Evolutionary conservation across 2,888 invertebrate genomes (phyloP).

Genomic region (Leucoma salicis): DNA sequence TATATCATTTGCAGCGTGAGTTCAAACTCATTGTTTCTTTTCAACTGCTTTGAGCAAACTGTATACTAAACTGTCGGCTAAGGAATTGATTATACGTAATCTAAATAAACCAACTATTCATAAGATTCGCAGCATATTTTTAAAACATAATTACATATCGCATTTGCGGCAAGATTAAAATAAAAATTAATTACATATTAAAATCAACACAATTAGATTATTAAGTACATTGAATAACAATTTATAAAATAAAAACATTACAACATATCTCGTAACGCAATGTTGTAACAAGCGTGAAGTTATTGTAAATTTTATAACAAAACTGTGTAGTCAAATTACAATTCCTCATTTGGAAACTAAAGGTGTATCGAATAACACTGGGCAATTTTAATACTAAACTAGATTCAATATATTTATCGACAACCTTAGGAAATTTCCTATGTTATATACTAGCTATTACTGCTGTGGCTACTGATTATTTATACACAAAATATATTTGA

Average conservation of each 20-base stretch:
- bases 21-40: constrained; percentile 31
- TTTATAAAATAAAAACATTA: constrained; percentile 22
- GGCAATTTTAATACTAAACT: constrained; percentile 25
- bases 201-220: constrained; percentile 53
- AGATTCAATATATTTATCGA: constrained; percentile 27
- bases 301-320: background rate
- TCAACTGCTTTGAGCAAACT: constrained; percentile 41
- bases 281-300: constrained; percentile 6
- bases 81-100: constrained; percentile 52
- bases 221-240: constrained; percentile 52
- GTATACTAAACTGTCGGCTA: constrained; percentile 26
- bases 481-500: no score
- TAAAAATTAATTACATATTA: constrained; percentile 36
- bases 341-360: constrained; percentile 16
- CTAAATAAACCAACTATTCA: constrained; percentile 39
- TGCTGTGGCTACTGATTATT: no score
- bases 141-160: constrained; percentile 27
- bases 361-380: constrained; percentile 25
- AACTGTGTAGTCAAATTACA: constrained; percentile 8
- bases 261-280: constrained; percentile 1
- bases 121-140: constrained; percentile 52
- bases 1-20: constrained; percentile 45
- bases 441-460: no score
- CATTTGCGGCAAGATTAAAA: constrained; percentile 40
- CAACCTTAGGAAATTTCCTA: no score